These are phyloP conservation scores for Spialia ferax DNA, from an alignment of 2,888 invertebrate genomes.

Conservation along the genomic window DNA sequence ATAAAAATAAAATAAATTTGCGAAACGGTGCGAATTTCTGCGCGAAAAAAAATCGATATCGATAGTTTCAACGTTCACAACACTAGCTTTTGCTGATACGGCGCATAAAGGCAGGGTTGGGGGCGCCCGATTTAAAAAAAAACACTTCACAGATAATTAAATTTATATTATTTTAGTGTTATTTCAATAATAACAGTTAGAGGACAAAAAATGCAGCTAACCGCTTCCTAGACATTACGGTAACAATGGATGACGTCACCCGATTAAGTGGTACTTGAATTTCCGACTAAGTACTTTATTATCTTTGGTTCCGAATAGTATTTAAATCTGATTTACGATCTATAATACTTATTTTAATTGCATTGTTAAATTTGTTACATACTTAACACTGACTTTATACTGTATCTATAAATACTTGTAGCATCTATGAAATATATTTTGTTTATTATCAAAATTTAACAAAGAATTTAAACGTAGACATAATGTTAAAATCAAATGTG, in stretches of 20 bases:
- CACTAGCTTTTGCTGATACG: slow-evolving; percentile 69
- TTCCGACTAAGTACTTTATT: slow-evolving; percentile 23
- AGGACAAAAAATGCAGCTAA: slow-evolving; percentile 35
- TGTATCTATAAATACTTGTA: no score
- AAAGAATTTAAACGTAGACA: neutral
- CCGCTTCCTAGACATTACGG: slow-evolving; percentile 32
- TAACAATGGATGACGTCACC: slow-evolving; percentile 73
- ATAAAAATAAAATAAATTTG: neutral
- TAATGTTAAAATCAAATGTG: neutral
- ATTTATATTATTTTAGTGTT: no score
- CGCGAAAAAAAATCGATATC: slow-evolving; percentile 56
- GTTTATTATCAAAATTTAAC: neutral
- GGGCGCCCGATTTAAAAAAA: slow-evolving; percentile 44
- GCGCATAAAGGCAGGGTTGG: slow-evolving; percentile 56
- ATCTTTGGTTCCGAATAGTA: slow-evolving; percentile 29
- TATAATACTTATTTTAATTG: neutral
- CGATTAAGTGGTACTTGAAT: slow-evolving; percentile 43
- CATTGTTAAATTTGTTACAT: no score
- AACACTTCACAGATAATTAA: slow-evolving; percentile 38
- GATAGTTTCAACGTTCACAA: slow-evolving; percentile 51
- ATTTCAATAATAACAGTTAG: slow-evolving; percentile 22
- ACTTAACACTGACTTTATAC: no score
- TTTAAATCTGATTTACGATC: neutral
- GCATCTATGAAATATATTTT: neutral
- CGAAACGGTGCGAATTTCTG: slow-evolving; percentile 29